Evolutionary conservation across 37 sponge, comb jelly and placozoan genomes (phyloP).

Genomic region (Theonella swinhoei): DNA sequence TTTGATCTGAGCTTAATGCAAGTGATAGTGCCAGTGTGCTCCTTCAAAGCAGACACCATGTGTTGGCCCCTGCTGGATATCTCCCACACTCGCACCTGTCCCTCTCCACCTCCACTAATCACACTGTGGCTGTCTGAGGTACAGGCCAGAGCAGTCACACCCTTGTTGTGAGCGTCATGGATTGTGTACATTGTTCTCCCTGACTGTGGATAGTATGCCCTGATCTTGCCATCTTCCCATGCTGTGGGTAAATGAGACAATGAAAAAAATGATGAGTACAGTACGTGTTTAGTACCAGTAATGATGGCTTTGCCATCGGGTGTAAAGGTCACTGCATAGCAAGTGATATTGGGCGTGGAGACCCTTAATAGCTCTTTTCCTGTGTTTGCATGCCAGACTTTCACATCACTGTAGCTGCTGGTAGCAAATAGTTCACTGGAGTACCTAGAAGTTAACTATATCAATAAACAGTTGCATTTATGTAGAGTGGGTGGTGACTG

Average conservation of each 20-base stretch:
- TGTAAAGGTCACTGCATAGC: conserved; percentile 84
- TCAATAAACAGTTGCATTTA: no score
- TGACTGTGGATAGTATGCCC: conserved; percentile 89
- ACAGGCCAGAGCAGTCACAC: conserved; percentile 93
- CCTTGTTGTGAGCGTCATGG: conserved; percentile 98
- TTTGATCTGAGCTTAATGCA: conserved; percentile 80
- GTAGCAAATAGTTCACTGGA: conserved; percentile 96
- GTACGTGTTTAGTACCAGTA: conserved; percentile 59
- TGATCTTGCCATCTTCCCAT: conserved; percentile 99
- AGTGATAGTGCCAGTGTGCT: conserved; percentile 93
- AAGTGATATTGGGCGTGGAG: conserved; percentile 82
- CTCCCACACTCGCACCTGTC: conserved; percentile 98
- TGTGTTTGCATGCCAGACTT: conserved; percentile 92
- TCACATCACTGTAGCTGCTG: conserved; percentile 87
- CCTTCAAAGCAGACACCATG: conserved; percentile 95
- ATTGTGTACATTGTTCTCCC: conserved; percentile 91
- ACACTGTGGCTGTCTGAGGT: conserved; percentile 69
- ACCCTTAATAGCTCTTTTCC: conserved; percentile 92
- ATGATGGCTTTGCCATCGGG: conserved; percentile 94
- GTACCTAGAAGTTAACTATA: conserved; percentile 55
- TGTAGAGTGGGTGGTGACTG: background rate
- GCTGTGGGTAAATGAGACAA: conserved; percentile 33
- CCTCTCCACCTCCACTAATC: conserved; percentile 98
- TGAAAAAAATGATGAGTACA: background rate
- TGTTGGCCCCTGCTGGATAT: conserved; percentile 49